These are phyloP conservation scores for Mungos mungo DNA, from an alignment of 2,113 vertebrate genomes.

Conservation along the genomic window DNA sequence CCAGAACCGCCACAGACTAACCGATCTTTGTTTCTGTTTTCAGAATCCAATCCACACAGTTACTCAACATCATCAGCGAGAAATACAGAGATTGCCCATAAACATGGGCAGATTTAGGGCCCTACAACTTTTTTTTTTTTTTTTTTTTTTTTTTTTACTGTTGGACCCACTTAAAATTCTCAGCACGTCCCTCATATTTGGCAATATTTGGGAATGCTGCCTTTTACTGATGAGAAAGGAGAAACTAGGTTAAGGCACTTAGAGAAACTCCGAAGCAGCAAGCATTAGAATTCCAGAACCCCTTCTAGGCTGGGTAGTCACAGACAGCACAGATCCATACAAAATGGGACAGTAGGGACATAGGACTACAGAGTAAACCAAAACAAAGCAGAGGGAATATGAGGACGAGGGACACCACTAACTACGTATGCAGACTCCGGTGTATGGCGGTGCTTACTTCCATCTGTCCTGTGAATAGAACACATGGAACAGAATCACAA, in stretches of 20 bases:
- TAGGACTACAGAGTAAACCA: not conserved
- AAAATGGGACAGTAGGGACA: not conserved
- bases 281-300: not conserved
- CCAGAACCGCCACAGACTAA: not conserved
- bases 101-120: not conserved
- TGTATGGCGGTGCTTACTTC: not conserved
- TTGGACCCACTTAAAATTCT: not conserved
- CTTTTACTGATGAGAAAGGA: not conserved
- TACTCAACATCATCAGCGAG: not conserved
- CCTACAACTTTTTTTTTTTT: too few relatives aligned
- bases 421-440: too few relatives aligned
- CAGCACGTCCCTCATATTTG: not conserved
- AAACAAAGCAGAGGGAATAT: not conserved
- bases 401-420: not conserved
- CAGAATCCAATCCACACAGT: not conserved
- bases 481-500: not conserved
- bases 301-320: not conserved
- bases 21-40: slow-evolving; percentile 4
- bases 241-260: not conserved
- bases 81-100: not conserved
- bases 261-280: not conserved
- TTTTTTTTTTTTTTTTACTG: not conserved
- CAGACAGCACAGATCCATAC: not conserved
- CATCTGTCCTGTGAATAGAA: not conserved
- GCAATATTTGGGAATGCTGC: not conserved